Evolutionary conservation across 1,140 invertebrate genomes (phyloP).

Genomic region (Philotrypesis tridentata): DNA sequence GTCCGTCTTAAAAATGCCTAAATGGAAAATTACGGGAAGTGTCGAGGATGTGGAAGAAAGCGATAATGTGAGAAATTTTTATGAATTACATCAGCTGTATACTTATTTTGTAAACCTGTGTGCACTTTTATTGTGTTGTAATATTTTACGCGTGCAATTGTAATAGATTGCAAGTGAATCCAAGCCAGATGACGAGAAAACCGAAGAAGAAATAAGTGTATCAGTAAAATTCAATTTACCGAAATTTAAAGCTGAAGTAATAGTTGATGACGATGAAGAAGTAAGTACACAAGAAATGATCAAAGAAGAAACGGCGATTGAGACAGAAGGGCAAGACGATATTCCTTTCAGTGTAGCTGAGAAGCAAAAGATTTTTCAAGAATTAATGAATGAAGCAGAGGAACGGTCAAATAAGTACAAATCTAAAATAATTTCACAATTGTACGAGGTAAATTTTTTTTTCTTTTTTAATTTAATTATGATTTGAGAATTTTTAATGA

Average conservation of each 20-base stretch:
- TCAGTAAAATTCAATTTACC: background rate
- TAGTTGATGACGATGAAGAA: background rate
- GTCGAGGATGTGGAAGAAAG: background rate
- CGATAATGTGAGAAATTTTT: background rate
- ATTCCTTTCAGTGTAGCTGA: background rate
- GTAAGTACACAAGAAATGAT: background rate
- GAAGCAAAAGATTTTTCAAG: background rate
- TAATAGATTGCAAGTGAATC: background rate
- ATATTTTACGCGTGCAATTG: no score
- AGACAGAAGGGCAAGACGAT: background rate
- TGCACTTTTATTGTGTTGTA: no score
- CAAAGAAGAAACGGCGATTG: background rate
- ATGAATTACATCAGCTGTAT: no score
- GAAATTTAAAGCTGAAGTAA: background rate
- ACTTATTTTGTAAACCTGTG: no score
- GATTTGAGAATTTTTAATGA: background rate
- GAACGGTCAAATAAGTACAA: background rate
- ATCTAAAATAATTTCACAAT: conserved; percentile 4
- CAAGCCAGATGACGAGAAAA: background rate
- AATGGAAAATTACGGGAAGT: background rate
- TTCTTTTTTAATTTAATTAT: background rate
- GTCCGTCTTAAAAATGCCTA: conserved; percentile 6
- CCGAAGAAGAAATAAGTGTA: background rate
- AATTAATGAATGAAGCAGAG: background rate
- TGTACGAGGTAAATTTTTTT: conserved; percentile 7